phyloP scores from a whole-genome alignment of 2,888 invertebrate genomes.

The Stenodera caucasica region DNA sequence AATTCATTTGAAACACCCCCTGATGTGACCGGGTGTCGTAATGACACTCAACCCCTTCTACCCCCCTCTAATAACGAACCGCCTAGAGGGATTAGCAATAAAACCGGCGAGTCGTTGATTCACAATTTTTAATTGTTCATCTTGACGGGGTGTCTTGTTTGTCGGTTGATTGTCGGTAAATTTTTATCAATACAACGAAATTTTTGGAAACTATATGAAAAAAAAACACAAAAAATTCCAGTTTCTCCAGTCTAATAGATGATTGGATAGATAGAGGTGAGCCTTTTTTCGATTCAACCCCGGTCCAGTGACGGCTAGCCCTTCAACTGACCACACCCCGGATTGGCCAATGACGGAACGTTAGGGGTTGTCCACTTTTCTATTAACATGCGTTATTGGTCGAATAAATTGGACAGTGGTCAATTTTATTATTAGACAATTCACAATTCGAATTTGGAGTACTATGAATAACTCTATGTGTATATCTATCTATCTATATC shows the following conservation, averaged over 20 bases:
- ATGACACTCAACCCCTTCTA: constrained; percentile 48
- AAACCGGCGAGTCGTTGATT: constrained; percentile 33
- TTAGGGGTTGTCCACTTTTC: constrained; percentile 32
- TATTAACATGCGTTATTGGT: constrained; percentile 12
- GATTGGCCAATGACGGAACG: constrained; percentile 51
- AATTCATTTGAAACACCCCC: constrained; percentile 44
- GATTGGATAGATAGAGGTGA: constrained; percentile 13
- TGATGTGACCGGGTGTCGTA: constrained; percentile 51
- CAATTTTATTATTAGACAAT: constrained; percentile 14
- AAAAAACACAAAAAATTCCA: not conserved
- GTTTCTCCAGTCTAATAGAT: constrained; percentile 17
- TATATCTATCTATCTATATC: not conserved
- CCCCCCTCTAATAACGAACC: constrained; percentile 42
- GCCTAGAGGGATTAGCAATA: constrained; percentile 49
- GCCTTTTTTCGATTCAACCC: constrained; percentile 45
- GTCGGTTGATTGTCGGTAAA: constrained; percentile 31
- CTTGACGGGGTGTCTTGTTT: constrained; percentile 41
- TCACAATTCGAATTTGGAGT: too few species aligned
- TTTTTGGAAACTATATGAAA: too few species aligned
- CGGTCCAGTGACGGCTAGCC: constrained; percentile 45
- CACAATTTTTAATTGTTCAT: constrained; percentile 43
- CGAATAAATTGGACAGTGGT: constrained; percentile 39
- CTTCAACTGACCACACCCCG: constrained; percentile 52
- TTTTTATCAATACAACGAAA: constrained; percentile 12
- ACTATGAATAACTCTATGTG: too few species aligned